Conservation (phyloP, 2,797 vertebrate genomes). For the Brachyalestes nurse region DNA sequence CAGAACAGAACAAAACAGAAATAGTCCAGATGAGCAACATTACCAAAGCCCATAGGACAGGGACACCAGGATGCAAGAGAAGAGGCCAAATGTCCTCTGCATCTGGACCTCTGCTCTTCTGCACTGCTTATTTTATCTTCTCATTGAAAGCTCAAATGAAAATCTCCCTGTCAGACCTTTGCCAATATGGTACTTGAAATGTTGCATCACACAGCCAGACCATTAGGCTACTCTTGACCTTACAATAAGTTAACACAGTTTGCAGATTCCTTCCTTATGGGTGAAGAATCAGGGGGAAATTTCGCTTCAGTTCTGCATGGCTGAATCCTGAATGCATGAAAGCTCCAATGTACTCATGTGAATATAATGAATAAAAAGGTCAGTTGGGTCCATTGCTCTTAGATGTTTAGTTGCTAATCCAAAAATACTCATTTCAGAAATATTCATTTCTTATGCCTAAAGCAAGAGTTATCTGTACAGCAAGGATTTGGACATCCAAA, state of each 20-base stretch:
- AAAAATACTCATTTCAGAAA: background rate
- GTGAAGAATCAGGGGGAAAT: conserved; percentile 6
- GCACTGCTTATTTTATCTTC: background rate
- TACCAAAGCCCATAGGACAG: background rate
- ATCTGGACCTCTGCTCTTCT: background rate
- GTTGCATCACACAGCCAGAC: background rate
- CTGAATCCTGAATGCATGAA: background rate
- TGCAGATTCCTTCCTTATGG: conserved; percentile 18
- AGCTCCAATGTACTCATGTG: background rate
- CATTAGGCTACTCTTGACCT: background rate
- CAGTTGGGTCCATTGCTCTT: background rate
- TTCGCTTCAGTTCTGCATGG: background rate
- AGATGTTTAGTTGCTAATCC: background rate
- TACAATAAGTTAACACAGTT: conserved; percentile 4
- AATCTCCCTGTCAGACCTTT: background rate
- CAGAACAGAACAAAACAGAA: background rate
- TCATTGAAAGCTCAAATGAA: background rate
- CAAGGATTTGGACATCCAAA: background rate
- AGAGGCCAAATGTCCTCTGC: background rate
- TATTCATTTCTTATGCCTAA: background rate
- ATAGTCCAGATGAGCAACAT: background rate
- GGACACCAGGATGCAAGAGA: background rate
- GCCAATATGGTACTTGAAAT: background rate
- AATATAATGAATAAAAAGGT: conserved; percentile 6
- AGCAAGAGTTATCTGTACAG: background rate